phyloP scores from a whole-genome alignment of 2,888 invertebrate species.

The Stenotaenia linearis region DNA sequence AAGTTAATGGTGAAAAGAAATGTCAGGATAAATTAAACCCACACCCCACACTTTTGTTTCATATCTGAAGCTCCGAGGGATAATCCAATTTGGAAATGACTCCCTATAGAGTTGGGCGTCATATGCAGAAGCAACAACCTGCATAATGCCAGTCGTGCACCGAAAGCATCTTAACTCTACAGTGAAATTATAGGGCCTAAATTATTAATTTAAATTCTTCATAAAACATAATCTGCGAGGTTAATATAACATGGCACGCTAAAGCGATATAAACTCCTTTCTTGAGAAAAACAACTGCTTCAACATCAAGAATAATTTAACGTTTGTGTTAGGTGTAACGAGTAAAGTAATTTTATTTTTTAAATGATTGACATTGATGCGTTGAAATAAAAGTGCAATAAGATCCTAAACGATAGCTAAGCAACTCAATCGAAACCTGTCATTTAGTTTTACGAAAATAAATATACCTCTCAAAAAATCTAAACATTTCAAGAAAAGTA shows the following conservation, averaged over 20 bases:
- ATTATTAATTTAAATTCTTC: constrained; percentile 3
- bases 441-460: no score
- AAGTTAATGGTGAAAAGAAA: constrained; percentile 20
- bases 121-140: constrained; percentile 22
- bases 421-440: no score
- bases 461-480: no score
- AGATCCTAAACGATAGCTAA: no score
- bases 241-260: not conserved
- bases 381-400: no score
- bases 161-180: not conserved
- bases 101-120: constrained; percentile 21
- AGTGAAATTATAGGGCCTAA: not conserved
- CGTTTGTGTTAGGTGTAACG: no score
- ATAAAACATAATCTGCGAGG: not conserved
- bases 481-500: no score
- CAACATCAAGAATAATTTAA: no score
- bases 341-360: no score
- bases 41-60: constrained; percentile 26
- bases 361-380: no score
- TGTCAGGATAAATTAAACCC: constrained; percentile 20
- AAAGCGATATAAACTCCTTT: not conserved
- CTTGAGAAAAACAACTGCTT: no score
- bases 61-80: constrained; percentile 19
- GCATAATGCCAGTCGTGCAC: not conserved
- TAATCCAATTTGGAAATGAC: constrained; percentile 21